Conservation (phyloP, 2,113 vertebrate species). For the Prunella fulvescens region DNA sequence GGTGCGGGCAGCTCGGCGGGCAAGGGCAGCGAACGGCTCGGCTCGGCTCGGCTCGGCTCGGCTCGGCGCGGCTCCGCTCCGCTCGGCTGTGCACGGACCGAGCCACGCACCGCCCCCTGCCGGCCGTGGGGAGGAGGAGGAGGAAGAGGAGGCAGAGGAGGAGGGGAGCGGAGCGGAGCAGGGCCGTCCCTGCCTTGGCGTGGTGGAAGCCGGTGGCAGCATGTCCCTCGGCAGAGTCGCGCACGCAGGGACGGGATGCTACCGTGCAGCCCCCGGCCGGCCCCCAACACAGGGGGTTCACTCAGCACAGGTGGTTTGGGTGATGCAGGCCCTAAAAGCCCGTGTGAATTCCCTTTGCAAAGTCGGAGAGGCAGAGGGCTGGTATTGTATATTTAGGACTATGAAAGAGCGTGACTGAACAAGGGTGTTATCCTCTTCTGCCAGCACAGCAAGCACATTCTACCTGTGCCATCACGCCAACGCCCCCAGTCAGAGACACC, state of each 20-base stretch:
- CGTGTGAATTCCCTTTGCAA: neutral
- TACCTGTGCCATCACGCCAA: neutral
- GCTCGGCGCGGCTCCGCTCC: neutral
- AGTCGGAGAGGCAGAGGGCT: neutral
- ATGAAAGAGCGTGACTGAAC: rapidly evolving
- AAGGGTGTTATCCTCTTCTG: neutral
- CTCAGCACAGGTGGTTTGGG: neutral
- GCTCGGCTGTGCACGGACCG: neutral
- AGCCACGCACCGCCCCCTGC: neutral
- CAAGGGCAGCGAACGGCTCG: neutral
- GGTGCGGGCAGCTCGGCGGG: neutral
- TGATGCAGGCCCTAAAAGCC: neutral
- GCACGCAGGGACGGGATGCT: no score
- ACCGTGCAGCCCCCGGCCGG: neutral
- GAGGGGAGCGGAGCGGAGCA: neutral
- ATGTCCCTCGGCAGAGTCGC: neutral
- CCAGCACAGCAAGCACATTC: neutral
- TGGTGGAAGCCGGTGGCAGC: neutral
- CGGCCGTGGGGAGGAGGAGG: neutral
- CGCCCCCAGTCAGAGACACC: neutral
- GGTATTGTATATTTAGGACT: neutral
- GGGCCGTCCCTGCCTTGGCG: neutral
- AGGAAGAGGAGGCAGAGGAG: neutral
- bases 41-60: neutral
- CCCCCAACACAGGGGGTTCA: rapidly evolving